Evolutionary conservation across 2,797 vertebrate genomes (phyloP), one percentile per base, ranked within the genome.

Genomic region (Melanotaenia boesemani): DNA sequence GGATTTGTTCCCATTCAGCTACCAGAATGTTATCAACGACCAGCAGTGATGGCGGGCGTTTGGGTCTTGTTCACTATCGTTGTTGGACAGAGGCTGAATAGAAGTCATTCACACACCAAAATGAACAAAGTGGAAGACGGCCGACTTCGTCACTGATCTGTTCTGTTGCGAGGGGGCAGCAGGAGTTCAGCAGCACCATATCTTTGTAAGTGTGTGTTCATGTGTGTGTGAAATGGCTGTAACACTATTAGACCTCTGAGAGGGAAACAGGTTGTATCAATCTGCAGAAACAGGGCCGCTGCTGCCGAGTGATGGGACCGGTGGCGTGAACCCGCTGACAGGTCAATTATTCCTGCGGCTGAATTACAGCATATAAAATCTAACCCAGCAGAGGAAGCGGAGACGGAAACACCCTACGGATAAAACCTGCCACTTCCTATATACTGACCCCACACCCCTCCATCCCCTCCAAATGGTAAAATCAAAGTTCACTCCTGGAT

Each of bases 301-400:
- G 66, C 48, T 0, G 34, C 59, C 60, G 81, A 85, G 58, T 91
- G 93, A 93, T 88, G 82, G 86, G 80, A 70, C 76, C 57, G 70
- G 63, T 85, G 88, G 88, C 76, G 30, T 86, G 86, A 82, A 85
- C 71, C 77, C 50, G 77, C 58, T 94, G 92, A 93, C 94, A 93
- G 90, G 85, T 91, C 94, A 93, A 92, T 94, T 92, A 94, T 88
- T 94, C 89, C 91, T 79, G 70, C 50, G 54, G 84, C 88, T 92
- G 92, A 92, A 93, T 93, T 92, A 93, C 92, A 92, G 87, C 81
- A 48, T 89, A 86, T 91, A 90, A 92, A 89, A 90, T 92, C 87
- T 72, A 81, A 85, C 80, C 77, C 67, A 69, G 80, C 80, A 81
- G 86, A 73, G 65, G 72, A 56, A 86, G 84, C 83, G 58, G 58